A percentile compares a stretch with the other conserved stretches of the same genome.
These are phyloP conservation scores for Oxytorus armatus DNA, from an alignment of 2,888 invertebrate genomes.

Conservation along the genomic window DNA sequence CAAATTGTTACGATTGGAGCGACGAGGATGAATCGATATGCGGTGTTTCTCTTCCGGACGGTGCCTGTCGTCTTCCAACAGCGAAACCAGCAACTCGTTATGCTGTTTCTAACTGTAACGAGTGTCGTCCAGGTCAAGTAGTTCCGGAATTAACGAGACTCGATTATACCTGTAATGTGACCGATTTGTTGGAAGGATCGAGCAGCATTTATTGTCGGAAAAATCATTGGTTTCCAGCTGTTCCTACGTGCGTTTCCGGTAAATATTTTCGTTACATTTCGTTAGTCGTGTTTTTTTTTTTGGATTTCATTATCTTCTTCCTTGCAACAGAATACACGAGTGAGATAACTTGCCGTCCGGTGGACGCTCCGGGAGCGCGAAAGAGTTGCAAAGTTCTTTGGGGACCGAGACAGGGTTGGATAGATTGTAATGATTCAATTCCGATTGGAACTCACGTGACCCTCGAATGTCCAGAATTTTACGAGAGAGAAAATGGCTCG, in stretches of 20 bases:
- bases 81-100: constrained; percentile 73
- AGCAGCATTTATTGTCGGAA: constrained; percentile 71
- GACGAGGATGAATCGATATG: constrained; percentile 76
- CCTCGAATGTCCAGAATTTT: constrained; percentile 81
- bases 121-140: constrained; percentile 74
- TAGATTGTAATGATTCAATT: constrained; percentile 78
- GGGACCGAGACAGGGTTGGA: constrained; percentile 76
- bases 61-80: constrained; percentile 75
- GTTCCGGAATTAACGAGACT: constrained; percentile 75
- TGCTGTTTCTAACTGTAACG: constrained; percentile 68
- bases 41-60: constrained; percentile 69
- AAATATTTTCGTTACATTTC: too few relatives aligned
- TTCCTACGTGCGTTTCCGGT: constrained; percentile 73
- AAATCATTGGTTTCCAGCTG: constrained; percentile 73
- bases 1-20: constrained; percentile 78
- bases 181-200: constrained; percentile 72
- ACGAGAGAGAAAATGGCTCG: constrained; percentile 76
- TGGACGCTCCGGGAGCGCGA: constrained; percentile 69
- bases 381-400: constrained; percentile 77
- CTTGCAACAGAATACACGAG: constrained; percentile 48
- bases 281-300: too few relatives aligned
- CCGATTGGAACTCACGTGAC: constrained; percentile 80
- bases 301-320: background rate
- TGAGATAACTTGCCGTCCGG: constrained; percentile 72
- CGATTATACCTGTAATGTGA: constrained; percentile 71